Evolutionary conservation across 2,113 vertebrate species (phyloP), one percentile per base, ranked within the genome.

Genomic region (Toxotes chatareus): DNA sequence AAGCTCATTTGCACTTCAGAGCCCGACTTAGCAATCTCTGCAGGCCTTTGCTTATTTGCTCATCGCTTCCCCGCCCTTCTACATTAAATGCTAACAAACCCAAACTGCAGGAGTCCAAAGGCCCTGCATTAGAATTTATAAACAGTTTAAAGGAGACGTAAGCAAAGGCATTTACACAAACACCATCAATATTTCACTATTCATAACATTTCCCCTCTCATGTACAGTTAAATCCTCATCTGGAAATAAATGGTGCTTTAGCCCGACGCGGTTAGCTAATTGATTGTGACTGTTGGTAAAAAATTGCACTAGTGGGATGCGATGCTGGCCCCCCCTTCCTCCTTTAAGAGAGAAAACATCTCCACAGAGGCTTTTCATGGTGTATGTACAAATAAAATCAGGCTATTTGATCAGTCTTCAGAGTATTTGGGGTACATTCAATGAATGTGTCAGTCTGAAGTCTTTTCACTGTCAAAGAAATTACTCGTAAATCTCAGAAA

Each of bases 1-100:
- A 51, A 72, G 88, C 94, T 95, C 93, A 95, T 96, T 95, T 95
- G 90, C 95, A 96, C 94, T 94, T 95, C 94, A 95, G 90, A 95
- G 90, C 89, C 85, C 59, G 64, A 89, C 34, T 87, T 88, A 79
- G 89, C 88, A 84, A 86, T 92, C 93, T 91, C 91, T 80, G 85
- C 90, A 92, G 91, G 93, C 92, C 84, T 91, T 93, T 91, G 90
- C 92, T 94, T 94, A 90, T 92, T 93, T 93, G 88, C 91, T 80
- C 89, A 76, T 80, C 81, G 56, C 89, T 74, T 84, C 88, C 91
- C 88, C 84, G 73, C 92, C 89, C 88, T 87, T 81, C 81, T 68
- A 76, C 80, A 90, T 87, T 92, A 93, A 94, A 94, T 69, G 86
- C 87, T 86, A 92, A 94, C 92, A 93, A 92, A 93, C 93, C 66